These are phyloP conservation scores for Halichondria panicea DNA, from an alignment of 37 sponge, comb jelly and placozoan species.

Conservation along the genomic window DNA sequence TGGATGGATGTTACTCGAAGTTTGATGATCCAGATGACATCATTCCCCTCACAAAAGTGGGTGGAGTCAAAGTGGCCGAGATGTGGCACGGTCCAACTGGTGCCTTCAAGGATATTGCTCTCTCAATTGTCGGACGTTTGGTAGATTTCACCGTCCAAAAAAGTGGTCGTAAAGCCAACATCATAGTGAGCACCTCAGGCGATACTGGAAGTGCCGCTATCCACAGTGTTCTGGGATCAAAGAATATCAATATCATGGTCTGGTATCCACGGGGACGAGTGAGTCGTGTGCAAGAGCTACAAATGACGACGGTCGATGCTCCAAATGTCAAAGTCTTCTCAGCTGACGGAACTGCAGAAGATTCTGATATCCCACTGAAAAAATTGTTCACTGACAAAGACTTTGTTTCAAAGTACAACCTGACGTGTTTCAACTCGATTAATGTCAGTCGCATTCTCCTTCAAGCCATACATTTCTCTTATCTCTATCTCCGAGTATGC, in stretches of 20 bases:
- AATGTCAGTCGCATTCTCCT: conserved; percentile 64
- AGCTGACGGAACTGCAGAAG: conserved; percentile 50
- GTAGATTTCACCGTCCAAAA: conserved; percentile 44
- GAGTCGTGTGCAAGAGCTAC: conserved; percentile 59
- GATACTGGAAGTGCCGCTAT: conserved; percentile 83
- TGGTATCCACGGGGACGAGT: conserved; percentile 55
- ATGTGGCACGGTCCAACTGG: conserved; percentile 80
- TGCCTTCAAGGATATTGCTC: conserved; percentile 72
- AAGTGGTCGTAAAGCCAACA: conserved; percentile 17
- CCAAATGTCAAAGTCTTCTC: conserved; percentile 44
- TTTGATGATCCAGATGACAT: conserved; percentile 41
- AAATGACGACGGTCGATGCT: conserved; percentile 66
- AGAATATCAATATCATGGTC: conserved; percentile 35
- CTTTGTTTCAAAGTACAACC: conserved; percentile 42
- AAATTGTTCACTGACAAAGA: conserved; percentile 34
- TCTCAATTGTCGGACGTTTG: conserved; percentile 28
- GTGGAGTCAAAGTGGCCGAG: conserved; percentile 38
- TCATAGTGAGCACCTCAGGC: conserved; percentile 61
- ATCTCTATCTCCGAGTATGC: conserved; percentile 54
- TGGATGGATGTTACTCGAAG: conserved; percentile 31
- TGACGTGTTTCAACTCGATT: conserved; percentile 54
- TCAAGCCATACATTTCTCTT: conserved; percentile 59
- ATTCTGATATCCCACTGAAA: conserved; percentile 38
- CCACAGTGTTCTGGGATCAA: conserved; percentile 26
- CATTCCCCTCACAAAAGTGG: conserved; percentile 26